Base-by-base conservation (phyloP, 2,888 invertebrate species). In the Deilephila elpenor region DNA sequence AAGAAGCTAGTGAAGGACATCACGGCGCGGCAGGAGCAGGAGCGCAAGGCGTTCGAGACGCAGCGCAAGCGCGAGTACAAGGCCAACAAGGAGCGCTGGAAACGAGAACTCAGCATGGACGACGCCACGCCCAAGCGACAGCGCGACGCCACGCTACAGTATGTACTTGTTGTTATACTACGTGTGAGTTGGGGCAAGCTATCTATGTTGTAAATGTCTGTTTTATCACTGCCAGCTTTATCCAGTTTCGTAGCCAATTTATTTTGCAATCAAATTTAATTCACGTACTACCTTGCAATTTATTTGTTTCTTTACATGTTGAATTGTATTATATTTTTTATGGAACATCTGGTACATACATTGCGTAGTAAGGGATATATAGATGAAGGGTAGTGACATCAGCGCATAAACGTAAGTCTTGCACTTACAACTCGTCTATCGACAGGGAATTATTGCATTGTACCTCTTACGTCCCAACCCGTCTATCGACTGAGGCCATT, bases 61-160 rank as follows among this genome's bases (percentile, higher is more conserved):
- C 98, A 98, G 89, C 98, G 99, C 94, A 98, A 99, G 95, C 98
- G 98, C 91, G 99, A 99, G 93, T 99, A 99, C 95, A 98, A 98
- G 95, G 97, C 97, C 71, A 99, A 98, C 90, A 99, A 99, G 94
- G 99, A 99, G 88, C 95, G 98, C 82, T 98, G 99, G 97, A 99
- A 99, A 96, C 96, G 97, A 83, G 98, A 98, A 88, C 95, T 98
- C 78, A 98, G 98, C 70, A 97, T 98, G 95, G 98, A 98, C 89
- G 98, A 98, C 91, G 97, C 98, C 73, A 98, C 98, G 84, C 98
- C 98, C 73, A 98, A 98, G 93, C 95, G 98, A 84, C 98, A 98
- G 92, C 95, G 98, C 80, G 98, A 98, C 89, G 97, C 98, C 78
- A 98, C 98, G 75, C 95, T 98, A 87, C 98, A 98, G 96, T 97